Base-by-base conservation (phyloP, 2,113 vertebrate genomes). In the Corvus cornix region DNA sequence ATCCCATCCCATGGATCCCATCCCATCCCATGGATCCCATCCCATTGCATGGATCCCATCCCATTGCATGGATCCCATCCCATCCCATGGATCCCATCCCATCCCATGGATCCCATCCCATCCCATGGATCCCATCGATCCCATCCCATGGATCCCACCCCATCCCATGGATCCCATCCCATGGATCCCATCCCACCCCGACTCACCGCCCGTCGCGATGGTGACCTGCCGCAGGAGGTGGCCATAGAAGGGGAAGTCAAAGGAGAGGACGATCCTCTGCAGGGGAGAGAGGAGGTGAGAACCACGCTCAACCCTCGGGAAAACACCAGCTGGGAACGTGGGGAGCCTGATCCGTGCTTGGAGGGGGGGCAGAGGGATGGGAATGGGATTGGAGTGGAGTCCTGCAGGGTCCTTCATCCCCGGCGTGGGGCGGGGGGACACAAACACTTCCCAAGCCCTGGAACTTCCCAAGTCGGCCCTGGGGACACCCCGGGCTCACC, bases 161-260 rank as follows among this genome's bases (percentile, higher is more conserved):
- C 67, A 56, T 26, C 39, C 51, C 62, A 6, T 7, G 13, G 48
- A 49, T 49, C 48, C 48, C 28, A 62, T 51, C 49, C 46, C 46
- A 23, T 58, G 18, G 19, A 19, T 49, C 48, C 23, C 48, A 49
- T 49, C 48, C 46, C 46, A 22, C 9, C 60, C 59, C 49, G 2
- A n/a, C 97, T 98, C 96, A 99, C 99, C 99, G 85, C 99, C 99
- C 1, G 99, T 99, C 58, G 99, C 99, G 96, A 99, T 98, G 93
- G 98, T 99, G 94, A 99, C 98, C 97, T 99, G 99, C 88, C 98
- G 98, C 96, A 99, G 94, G 97, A 97, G 86, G 98, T 99, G 99
- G 75, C 99, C 99, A 6, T 99, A 99, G 98, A 99, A 99, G 59
- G 99, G 99, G 95, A 99, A 99, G 89, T 99, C 98, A 60, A 99